Conservation (phyloP, 2,797 vertebrate species). For the Enoplosus armatus region DNA sequence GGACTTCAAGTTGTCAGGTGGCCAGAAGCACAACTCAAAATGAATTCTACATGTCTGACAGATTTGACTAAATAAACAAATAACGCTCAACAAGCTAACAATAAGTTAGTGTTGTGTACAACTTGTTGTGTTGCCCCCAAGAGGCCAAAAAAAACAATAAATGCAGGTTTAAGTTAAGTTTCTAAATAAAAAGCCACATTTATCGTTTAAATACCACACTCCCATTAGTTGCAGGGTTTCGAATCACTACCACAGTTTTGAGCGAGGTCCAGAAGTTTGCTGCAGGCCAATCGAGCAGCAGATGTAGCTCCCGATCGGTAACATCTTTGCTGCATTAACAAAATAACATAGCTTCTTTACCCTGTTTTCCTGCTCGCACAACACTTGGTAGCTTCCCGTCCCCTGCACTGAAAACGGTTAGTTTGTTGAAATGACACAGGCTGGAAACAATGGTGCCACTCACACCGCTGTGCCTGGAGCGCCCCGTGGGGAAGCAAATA, state of each 20-base stretch:
- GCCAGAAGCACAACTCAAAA: neutral
- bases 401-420: constrained; percentile 43
- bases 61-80: neutral
- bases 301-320: constrained; percentile 42
- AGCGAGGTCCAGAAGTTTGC: constrained; percentile 17
- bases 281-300: constrained; percentile 33
- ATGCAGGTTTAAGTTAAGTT: neutral
- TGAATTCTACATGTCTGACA: neutral
- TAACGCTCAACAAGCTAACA: neutral
- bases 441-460: constrained; percentile 73
- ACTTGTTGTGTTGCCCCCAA: neutral
- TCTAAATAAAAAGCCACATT: constrained; percentile 1
- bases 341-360: constrained; percentile 14
- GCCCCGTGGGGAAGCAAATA: constrained; percentile 56
- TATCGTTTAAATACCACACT: constrained; percentile 12
- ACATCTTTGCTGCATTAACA: constrained; percentile 53
- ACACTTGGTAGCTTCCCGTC: constrained; percentile 51
- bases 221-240: neutral
- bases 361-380: constrained; percentile 22
- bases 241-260: constrained; percentile 18
- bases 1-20: neutral
- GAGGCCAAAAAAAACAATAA: neutral
- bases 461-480: constrained; percentile 28
- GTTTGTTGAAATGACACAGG: constrained; percentile 43
- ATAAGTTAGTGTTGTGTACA: neutral